Percentiles rank a stretch among this genome's conserved stretches.
These are phyloP conservation scores for Triplophysa yarkandensis DNA, from an alignment of 2,797 vertebrate species.

Conservation along the genomic window DNA sequence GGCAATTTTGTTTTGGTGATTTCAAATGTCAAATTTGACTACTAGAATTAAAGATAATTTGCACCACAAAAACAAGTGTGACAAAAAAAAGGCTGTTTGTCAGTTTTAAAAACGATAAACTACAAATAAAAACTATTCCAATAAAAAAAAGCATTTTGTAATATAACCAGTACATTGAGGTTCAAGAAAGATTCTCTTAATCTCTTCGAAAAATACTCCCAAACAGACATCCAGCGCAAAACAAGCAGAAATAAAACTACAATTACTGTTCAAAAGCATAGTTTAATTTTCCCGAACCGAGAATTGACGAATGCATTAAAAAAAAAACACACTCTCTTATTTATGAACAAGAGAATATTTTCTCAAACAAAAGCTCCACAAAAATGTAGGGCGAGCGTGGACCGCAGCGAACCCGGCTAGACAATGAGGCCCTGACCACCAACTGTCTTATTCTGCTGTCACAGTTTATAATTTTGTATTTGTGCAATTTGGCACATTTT, in stretches of 20 bases:
- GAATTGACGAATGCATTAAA: neutral
- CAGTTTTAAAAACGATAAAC: constrained; percentile 13
- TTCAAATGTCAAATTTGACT: no score
- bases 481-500: constrained; percentile 50
- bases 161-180: no score
- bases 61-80: neutral
- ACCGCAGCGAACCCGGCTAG: constrained; percentile 53
- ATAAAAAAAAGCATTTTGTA: no score
- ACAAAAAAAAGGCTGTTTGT: neutral
- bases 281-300: constrained; percentile 21
- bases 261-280: constrained; percentile 25
- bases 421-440: constrained; percentile 51
- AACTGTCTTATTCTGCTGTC: constrained; percentile 32
- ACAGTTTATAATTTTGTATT: constrained; percentile 43
- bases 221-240: neutral
- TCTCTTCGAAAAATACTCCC: constrained; percentile 12
- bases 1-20: no score
- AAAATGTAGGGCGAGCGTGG: constrained; percentile 66
- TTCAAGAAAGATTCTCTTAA: constrained; percentile 46
- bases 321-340: constrained; percentile 52
- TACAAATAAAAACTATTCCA: no score
- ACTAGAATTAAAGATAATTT: no score
- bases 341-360: constrained; percentile 67
- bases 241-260: neutral
- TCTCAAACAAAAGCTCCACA: constrained; percentile 59